Evolutionary conservation across 2,888 invertebrate species (phyloP).

Genomic region (Dugesia japonica): DNA sequence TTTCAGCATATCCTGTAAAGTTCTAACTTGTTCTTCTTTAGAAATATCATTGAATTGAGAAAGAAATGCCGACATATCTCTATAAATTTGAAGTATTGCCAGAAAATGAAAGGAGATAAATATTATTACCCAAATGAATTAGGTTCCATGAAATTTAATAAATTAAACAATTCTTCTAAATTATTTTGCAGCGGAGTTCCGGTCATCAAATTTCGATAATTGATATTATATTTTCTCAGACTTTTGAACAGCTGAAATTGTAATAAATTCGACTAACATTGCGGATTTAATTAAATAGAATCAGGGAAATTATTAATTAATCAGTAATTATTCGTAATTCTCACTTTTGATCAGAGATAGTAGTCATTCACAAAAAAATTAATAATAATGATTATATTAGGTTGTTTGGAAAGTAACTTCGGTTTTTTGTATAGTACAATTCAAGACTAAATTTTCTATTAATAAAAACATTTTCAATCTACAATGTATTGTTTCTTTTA

Average conservation of each 20-base stretch:
- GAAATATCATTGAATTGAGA: conserved; percentile 95
- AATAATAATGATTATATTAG: no score
- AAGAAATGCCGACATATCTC: conserved; percentile 75
- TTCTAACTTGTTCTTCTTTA: conserved; percentile 97
- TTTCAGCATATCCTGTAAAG: conserved; percentile 88
- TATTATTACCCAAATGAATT: conserved; percentile 41
- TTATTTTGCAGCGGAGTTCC: conserved; percentile 98
- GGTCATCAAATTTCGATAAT: conserved; percentile 72
- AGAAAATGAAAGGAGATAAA: neutral
- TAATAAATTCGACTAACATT: no score
- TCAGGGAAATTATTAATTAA: no score
- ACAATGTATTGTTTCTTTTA: no score
- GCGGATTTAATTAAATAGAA: no score
- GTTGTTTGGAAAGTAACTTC: no score
- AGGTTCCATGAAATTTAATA: conserved; percentile 85
- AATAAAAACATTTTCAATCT: no score
- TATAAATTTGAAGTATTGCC: conserved; percentile 38
- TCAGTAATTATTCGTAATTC: no score
- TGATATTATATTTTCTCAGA: conserved; percentile 20
- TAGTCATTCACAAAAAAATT: no score
- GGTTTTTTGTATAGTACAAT: no score
- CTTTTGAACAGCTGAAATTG: conserved; percentile 24
- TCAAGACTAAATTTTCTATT: no score
- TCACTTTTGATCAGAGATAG: no score
- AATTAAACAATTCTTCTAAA: conserved; percentile 90